Evolutionary conservation across 2,797 vertebrate species (phyloP).

Genomic region (Eospalax fontanierii): DNA sequence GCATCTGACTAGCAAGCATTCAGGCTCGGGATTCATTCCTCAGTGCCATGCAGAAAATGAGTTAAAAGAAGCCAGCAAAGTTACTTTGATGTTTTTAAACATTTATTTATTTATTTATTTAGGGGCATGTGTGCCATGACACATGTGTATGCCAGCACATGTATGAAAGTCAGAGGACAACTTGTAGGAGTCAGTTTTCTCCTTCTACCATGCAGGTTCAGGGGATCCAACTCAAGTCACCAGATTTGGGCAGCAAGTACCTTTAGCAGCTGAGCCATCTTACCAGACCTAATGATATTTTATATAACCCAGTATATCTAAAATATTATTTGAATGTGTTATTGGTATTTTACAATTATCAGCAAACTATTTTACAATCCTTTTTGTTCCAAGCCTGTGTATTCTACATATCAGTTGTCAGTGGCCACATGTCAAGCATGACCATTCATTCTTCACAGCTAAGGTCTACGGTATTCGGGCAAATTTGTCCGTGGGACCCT

Average conservation of each 20-base stretch:
- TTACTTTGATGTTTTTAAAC: neutral
- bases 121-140: neutral
- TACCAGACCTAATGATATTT: neutral
- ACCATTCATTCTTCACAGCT: neutral
- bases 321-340: constrained; percentile 9
- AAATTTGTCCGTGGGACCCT: neutral
- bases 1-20: neutral
- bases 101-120: neutral
- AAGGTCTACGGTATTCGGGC: neutral
- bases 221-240: neutral
- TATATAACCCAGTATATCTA: neutral
- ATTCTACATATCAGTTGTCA: neutral
- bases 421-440: neutral
- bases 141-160: neutral
- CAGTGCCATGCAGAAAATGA: neutral
- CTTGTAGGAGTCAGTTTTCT: neutral
- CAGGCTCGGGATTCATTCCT: neutral
- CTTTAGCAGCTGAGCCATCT: neutral
- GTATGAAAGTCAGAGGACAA: neutral
- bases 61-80: neutral
- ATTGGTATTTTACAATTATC: neutral
- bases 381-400: neutral
- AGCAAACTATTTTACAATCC: neutral
- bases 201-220: neutral
- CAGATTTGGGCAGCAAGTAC: neutral